Evolutionary conservation across 2,797 vertebrate genomes (phyloP).

Genomic region (Phylloscopus collybita): DNA sequence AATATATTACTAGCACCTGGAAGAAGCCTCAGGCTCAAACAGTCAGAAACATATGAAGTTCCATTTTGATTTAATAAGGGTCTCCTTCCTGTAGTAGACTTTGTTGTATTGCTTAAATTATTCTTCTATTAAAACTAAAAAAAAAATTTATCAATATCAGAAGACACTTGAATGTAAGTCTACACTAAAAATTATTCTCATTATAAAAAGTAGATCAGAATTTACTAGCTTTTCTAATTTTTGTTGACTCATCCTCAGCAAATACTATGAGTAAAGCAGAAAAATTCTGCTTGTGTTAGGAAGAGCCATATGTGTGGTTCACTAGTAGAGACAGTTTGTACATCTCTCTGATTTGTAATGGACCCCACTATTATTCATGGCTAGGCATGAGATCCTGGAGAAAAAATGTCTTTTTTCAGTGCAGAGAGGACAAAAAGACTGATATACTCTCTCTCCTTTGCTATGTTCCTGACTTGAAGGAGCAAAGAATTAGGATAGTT

Average conservation of each 20-base stretch:
- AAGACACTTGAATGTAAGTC: neutral
- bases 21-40: slow-evolving; percentile 69
- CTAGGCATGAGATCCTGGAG: neutral
- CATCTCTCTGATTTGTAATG: neutral
- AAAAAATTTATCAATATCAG: neutral
- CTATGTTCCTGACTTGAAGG: neutral
- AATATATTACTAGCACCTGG: slow-evolving; percentile 69
- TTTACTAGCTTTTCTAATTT: neutral
- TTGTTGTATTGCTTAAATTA: slow-evolving; percentile 50
- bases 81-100: slow-evolving; percentile 34
- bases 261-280: neutral
- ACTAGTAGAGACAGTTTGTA: neutral
- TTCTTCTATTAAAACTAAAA: neutral
- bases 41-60: slow-evolving; percentile 60
- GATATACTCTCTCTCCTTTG: neutral
- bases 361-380: neutral
- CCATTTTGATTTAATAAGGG: slow-evolving; percentile 58
- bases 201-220: neutral
- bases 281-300: neutral
- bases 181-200: neutral
- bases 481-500: neutral
- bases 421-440: neutral
- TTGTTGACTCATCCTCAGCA: neutral
- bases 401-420: neutral
- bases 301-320: neutral